A percentile compares a stretch with the other conserved stretches of the same genome.
Conservation (phyloP, 2,113 vertebrate species). For the Lanius ludovicianus region DNA sequence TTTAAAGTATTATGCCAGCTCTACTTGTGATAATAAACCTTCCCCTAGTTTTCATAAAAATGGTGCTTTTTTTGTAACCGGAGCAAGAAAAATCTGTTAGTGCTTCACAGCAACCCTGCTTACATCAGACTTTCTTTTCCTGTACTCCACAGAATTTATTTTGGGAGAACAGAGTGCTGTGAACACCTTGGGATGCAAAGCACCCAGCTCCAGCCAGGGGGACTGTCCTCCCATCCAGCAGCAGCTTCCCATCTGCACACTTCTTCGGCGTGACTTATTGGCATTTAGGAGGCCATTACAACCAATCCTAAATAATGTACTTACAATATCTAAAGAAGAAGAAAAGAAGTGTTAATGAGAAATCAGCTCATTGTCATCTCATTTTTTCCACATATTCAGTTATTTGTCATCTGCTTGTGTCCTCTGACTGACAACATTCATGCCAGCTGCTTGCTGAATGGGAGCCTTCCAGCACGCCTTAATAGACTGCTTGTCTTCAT, state of each 20-base stretch:
- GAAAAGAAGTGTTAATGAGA: slow-evolving; percentile 64
- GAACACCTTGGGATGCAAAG: background rate
- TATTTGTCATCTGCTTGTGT: slow-evolving; percentile 62
- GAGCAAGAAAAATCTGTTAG: background rate
- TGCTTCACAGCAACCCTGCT: background rate
- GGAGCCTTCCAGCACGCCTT: slow-evolving; percentile 51
- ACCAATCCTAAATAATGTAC: slow-evolving; percentile 13
- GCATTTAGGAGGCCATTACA: background rate
- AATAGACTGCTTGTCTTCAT: slow-evolving; percentile 69
- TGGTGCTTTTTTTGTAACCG: background rate
- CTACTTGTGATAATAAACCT: background rate
- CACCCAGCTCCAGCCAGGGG: background rate
- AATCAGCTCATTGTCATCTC: slow-evolving; percentile 64
- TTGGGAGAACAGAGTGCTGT: background rate
- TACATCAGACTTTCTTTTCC: background rate
- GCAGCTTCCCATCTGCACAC: background rate
- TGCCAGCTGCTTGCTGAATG: slow-evolving; percentile 70
- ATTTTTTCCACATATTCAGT: slow-evolving; percentile 59
- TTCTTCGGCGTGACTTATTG: slow-evolving; percentile 12
- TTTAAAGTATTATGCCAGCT: background rate
- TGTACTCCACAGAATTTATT: background rate
- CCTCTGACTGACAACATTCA: slow-evolving; percentile 53
- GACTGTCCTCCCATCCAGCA: background rate
- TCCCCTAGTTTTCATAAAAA: background rate
- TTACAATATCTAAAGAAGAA: slow-evolving; percentile 50